Percentiles rank a stretch among this genome's conserved stretches.
These are phyloP conservation scores for Mionectes macconnelli DNA, from an alignment of 2,113 vertebrate genomes.

Conservation along the genomic window DNA sequence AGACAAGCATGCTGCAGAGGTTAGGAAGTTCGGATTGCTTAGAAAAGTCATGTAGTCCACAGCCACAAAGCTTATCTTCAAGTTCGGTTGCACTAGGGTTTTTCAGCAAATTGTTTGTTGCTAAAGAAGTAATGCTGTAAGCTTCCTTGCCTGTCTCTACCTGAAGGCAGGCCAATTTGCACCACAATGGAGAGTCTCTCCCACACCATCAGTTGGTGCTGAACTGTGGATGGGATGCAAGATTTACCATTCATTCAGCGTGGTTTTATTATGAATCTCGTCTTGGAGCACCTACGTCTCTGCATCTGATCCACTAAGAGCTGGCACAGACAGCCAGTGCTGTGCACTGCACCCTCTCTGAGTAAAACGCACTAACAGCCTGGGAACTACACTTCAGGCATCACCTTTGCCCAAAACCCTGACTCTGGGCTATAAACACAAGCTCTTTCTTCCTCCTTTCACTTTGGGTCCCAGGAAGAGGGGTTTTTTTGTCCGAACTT, in stretches of 20 bases:
- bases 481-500: neutral
- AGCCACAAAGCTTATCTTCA: neutral
- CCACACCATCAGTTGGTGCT: neutral
- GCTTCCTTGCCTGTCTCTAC: neutral
- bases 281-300: neutral
- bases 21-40: neutral
- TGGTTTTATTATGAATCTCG: neutral
- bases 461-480: neutral
- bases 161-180: neutral
- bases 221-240: neutral
- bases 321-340: neutral
- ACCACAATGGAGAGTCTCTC: neutral
- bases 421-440: neutral
- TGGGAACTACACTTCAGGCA: neutral
- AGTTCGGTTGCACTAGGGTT: neutral
- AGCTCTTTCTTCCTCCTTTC: neutral
- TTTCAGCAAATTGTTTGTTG: neutral
- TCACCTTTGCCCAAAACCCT: neutral
- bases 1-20: neutral
- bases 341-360: neutral
- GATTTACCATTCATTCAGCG: neutral
- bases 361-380: neutral
- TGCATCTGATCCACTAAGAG: neutral
- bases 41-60: neutral
- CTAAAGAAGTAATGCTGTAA: neutral